Evolutionary conservation across 2,113 vertebrate species (phyloP), one percentile per base, ranked within the genome.

Genomic region (Psittacara wagleri): DNA sequence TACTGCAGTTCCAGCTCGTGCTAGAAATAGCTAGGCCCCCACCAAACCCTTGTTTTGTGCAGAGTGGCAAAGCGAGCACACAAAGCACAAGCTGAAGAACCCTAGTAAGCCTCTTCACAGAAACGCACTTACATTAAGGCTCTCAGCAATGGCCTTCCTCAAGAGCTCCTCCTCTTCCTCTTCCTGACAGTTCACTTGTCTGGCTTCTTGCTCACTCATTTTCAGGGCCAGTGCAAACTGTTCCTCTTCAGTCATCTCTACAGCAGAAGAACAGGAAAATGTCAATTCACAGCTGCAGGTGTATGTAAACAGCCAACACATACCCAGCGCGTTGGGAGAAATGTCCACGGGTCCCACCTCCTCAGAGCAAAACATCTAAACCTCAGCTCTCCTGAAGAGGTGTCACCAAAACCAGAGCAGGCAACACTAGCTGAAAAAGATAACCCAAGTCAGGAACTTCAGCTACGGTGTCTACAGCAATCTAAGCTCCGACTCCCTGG

Each of bases 231-330:
- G 89, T 62, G 98, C 98, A 98, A 99, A 97, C 97, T 99, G 99
- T 93, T 99, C 99, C 59, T 99, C 99, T 97, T 99, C 99, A 10
- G 98, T 99, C 99, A 99, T 99, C 67, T 99, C 99, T 99, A 91
- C 49, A 90, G 75, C 28, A 84, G 64, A 83, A 77, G 93, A 83
- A 90, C 57, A 83, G 44, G 25, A 35, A 28, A 93, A 88, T 2
- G 17, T 76, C 66, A 96, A 88, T 39, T 67, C 76, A 76, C 77
- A 89, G 83, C 51, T 89, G 81, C 57, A 82, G 61, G 31, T 74
- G 37, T 39, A 70, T 10, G 20, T 33, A 73, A 86, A 80, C 48
- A 86, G 20, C 27, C 52, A 51, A 14, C 5, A 1, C 17, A 70
- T 12, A 90, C 31, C 43, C 75, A 82, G 4, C 23, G 12, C 8